Percentiles rank a stretch among this genome's conserved stretches.
Conservation (phyloP, 2,113 vertebrate species). For the Hirundichthys speculiger region DNA sequence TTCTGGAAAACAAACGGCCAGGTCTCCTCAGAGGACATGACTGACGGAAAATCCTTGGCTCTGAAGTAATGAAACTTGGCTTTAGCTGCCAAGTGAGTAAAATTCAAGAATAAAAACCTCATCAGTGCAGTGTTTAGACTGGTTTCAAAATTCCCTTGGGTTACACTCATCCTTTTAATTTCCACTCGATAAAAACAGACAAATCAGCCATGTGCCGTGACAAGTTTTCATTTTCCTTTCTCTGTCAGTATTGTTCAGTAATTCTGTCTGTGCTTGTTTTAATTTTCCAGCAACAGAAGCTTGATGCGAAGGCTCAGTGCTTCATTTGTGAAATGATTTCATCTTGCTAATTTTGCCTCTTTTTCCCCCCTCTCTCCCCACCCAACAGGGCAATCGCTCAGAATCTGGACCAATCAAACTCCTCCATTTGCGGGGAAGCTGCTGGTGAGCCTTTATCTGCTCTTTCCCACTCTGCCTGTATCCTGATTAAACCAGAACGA, state of each 20-base stretch:
- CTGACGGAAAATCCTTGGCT: not conserved
- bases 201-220: slow-evolving; percentile 15
- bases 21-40: not conserved
- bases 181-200: slow-evolving; percentile 4
- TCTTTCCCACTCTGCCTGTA: slow-evolving; percentile 25
- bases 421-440: slow-evolving; percentile 77
- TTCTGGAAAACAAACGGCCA: not conserved
- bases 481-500: slow-evolving; percentile 62
- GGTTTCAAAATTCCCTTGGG: not conserved
- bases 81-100: not conserved
- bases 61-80: not conserved
- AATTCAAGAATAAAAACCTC: not conserved
- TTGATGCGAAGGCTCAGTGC: slow-evolving; percentile 14
- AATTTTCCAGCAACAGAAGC: slow-evolving; percentile 14
- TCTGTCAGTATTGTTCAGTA: slow-evolving; percentile 3
- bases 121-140: not conserved
- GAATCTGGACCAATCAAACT: slow-evolving; percentile 80
- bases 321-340: slow-evolving; percentile 21
- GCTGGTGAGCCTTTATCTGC: slow-evolving; percentile 74
- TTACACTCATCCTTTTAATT: not conserved
- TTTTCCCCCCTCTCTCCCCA: no score
- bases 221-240: not conserved
- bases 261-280: slow-evolving; percentile 33
- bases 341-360: slow-evolving; percentile 38
- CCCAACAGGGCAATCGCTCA: slow-evolving; percentile 77